Evolutionary conservation across 2,797 vertebrate genomes (phyloP).

Genomic region (Dicrostonyx torquatus): DNA sequence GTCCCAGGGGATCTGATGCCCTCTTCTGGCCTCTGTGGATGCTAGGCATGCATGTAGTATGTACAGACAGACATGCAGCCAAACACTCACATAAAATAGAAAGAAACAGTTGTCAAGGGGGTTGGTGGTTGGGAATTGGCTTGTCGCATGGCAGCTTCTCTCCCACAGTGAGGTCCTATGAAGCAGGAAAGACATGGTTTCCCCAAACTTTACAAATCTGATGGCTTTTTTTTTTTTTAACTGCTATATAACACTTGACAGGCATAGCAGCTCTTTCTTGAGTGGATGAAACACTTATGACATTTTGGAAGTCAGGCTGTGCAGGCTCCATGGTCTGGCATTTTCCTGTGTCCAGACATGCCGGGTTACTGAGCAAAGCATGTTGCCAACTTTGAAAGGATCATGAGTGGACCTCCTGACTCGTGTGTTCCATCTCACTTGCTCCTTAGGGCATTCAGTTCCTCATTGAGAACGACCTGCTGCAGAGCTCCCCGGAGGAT

Average conservation of each 20-base stretch:
- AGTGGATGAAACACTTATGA: not conserved
- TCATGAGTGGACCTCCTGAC: not conserved
- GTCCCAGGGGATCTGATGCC: not conserved
- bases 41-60: not conserved
- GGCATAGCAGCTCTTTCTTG: not conserved
- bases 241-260: slow-evolving; percentile 41
- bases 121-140: not conserved
- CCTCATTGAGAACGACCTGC: slow-evolving; percentile 96
- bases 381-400: not conserved
- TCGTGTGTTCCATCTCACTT: slow-evolving; percentile 45
- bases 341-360: not conserved
- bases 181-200: not conserved
- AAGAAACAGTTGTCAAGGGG: not conserved
- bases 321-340: not conserved
- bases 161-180: accelerated
- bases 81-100: not conserved
- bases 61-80: not conserved
- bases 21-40: not conserved
- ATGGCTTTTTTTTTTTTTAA: not conserved
- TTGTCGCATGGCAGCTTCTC: not conserved
- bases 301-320: not conserved
- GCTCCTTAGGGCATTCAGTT: slow-evolving; percentile 94
- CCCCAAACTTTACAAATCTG: not conserved
- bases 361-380: too few species aligned
- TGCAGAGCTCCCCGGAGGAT: slow-evolving; percentile 95